Base-by-base conservation (phyloP, 2,888 invertebrate genomes). In the Leptogaster cylindrica region DNA sequence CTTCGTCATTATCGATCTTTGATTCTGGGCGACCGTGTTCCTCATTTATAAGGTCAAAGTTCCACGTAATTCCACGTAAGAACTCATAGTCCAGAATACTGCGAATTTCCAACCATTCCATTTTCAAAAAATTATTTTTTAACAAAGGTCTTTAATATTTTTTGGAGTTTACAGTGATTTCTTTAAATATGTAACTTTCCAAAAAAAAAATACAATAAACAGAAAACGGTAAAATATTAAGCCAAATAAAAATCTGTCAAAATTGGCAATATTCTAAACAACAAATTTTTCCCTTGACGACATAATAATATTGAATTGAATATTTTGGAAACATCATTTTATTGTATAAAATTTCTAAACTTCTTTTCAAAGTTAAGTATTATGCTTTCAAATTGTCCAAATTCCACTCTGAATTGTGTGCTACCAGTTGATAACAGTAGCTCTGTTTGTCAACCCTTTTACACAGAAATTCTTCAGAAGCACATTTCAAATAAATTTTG, bases 41-140 rank as follows among this genome's bases (percentile, higher is more conserved):
- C 25, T 23, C 25, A 20, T n/a, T 61, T 61, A 18, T 61, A 16
- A 52, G 55, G 55, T 25, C 27, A 52, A 52, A 52, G 28, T 27
- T 36, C 8, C 55, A 1, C 16, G 12, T 41, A 41, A 18, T 41
- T n/a, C 31, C 31, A 31, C 31, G 31, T 31, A 31, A 31, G 10
- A 31, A 31, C 31, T 31, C 31, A 41, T 41, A 41, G 16, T 41
- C 18, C 41, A 41, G 10, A 14, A 41, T 14, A 41, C 16, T 14
- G 12, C 41, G 14, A 41, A 41, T 41, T 41, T 41, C 41, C 41
- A 18, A 41, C 41, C 12, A 12, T 41, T 41, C 4, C 41, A 41
- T 41, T 41, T 14, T 41, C 6, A 41, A 41, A 41, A 41, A 41
- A 41, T 1, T 41, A 14, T 16, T 5, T 41, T 8, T 41, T 41